Evolutionary conservation across 1,140 invertebrate species (phyloP).

Genomic region (Metaphire vulgaris): DNA sequence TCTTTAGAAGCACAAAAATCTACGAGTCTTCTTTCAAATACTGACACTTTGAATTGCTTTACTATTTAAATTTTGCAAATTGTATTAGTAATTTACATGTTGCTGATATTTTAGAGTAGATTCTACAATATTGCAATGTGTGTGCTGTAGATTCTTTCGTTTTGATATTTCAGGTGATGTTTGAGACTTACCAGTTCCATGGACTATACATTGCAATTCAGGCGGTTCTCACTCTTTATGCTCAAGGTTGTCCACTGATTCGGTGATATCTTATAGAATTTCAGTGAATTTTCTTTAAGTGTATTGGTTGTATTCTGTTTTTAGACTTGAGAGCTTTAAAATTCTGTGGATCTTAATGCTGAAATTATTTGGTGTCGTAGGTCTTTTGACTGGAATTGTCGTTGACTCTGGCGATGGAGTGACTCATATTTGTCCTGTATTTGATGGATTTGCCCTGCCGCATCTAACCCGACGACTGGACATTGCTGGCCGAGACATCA

Average conservation of each 20-base stretch:
- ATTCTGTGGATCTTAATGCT: too few species aligned
- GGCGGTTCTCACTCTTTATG: slow-evolving; percentile 94
- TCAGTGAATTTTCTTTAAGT: background rate
- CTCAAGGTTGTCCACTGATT: slow-evolving; percentile 67
- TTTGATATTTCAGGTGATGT: slow-evolving; percentile 92
- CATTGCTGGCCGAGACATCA: slow-evolving; percentile 98
- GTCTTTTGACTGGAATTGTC: slow-evolving; percentile 90
- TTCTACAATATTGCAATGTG: background rate
- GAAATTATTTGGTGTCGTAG: too few species aligned
- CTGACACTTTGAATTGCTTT: too few species aligned
- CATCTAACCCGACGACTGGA: slow-evolving; percentile 90
- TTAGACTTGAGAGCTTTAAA: too few species aligned
- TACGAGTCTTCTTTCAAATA: background rate
- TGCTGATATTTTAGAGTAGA: too few species aligned
- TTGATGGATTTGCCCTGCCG: slow-evolving; percentile 90
- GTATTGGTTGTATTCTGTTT: background rate
- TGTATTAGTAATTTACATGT: too few species aligned
- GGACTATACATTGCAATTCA: slow-evolving; percentile 89
- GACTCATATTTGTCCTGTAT: slow-evolving; percentile 98
- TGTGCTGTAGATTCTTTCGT: too few species aligned
- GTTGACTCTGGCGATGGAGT: slow-evolving; percentile 98
- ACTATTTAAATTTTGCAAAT: too few species aligned
- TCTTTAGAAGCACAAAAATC: too few species aligned
- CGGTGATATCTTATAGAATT: background rate
- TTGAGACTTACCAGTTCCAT: slow-evolving; percentile 96